Evolutionary conservation across 53 echinoderm and acorn worm genomes (phyloP).

Genomic region (Holothuria scabra): DNA sequence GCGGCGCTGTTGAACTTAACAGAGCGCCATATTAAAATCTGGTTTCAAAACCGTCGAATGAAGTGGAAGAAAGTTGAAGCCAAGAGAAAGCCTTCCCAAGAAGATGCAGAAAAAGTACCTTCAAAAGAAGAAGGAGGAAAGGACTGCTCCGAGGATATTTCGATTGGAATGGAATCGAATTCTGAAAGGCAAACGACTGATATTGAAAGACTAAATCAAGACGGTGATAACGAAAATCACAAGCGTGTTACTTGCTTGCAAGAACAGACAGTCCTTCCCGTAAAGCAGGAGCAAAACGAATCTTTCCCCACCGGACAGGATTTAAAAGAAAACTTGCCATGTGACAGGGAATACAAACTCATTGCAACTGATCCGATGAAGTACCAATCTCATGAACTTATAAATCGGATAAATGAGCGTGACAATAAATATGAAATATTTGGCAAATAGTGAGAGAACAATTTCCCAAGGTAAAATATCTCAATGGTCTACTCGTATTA

Average conservation of each 20-base stretch:
- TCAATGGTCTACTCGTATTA: too few relatives aligned
- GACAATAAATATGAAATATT: too few relatives aligned
- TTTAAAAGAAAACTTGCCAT: conserved; percentile 3
- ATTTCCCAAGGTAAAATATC: too few relatives aligned
- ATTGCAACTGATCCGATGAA: not conserved
- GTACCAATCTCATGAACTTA: too few relatives aligned
- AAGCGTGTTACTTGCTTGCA: not conserved
- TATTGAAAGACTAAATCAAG: conserved; percentile 19
- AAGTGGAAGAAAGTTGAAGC: conserved; percentile 99
- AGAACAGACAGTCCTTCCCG: conserved; percentile 23
- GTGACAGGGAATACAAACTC: conserved; percentile 28
- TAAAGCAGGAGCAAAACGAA: conserved; percentile 16
- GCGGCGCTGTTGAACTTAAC: conserved; percentile 97
- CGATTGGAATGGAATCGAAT: not conserved
- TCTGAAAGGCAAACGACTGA: conserved; percentile 26
- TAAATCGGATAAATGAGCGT: too few relatives aligned
- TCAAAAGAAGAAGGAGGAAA: conserved; percentile 7
- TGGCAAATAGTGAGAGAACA: too few relatives aligned
- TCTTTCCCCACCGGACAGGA: not conserved
- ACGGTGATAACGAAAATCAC: conserved; percentile 6
- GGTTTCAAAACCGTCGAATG: conserved; percentile 99
- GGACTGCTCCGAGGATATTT: conserved; percentile 4
- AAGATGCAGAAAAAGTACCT: conserved; percentile 49
- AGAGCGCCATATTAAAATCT: conserved; percentile 98
- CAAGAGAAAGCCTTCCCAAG: conserved; percentile 76